These are phyloP conservation scores for Philaenus spumarius DNA, from an alignment of 1,140 invertebrate genomes.

Conservation along the genomic window DNA sequence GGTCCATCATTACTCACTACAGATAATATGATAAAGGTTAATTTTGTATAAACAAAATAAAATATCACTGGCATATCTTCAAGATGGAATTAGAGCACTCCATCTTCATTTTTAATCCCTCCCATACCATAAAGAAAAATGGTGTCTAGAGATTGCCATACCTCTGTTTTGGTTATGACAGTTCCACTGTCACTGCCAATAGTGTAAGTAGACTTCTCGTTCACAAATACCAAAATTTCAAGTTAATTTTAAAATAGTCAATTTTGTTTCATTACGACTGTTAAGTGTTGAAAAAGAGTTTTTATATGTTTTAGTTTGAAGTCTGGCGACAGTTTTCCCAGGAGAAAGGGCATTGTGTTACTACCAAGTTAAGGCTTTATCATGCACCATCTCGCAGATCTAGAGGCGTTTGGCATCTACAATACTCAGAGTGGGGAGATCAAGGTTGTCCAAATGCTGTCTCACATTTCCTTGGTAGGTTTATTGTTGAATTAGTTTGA, in stretches of 20 bases:
- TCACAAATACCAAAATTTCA: too few species aligned
- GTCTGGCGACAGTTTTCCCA: constrained; percentile 56
- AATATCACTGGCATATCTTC: too few species aligned
- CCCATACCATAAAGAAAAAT: too few species aligned
- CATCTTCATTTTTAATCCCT: too few species aligned
- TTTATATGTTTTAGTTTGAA: constrained; percentile 52
- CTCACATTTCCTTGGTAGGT: constrained; percentile 55
- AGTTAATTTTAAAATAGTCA: not conserved
- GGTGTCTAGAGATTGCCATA: too few species aligned
- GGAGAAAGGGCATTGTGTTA: constrained; percentile 51
- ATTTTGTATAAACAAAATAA: too few species aligned
- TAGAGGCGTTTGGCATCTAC: constrained; percentile 71
- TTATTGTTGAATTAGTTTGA: constrained; percentile 14
- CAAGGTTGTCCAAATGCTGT: constrained; percentile 57
- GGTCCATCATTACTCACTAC: too few species aligned
- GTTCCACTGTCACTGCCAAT: too few species aligned
- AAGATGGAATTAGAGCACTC: too few species aligned
- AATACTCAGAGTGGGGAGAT: constrained; percentile 71
- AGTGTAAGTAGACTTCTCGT: too few species aligned
- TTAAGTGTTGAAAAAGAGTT: not conserved
- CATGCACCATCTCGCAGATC: constrained; percentile 46
- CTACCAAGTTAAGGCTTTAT: constrained; percentile 50
- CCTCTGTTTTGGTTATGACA: too few species aligned
- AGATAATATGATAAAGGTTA: too few species aligned
- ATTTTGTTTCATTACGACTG: not conserved